Base-by-base conservation (phyloP, 2,797 vertebrate genomes). In the Petrocephalus schoutedeni region DNA sequence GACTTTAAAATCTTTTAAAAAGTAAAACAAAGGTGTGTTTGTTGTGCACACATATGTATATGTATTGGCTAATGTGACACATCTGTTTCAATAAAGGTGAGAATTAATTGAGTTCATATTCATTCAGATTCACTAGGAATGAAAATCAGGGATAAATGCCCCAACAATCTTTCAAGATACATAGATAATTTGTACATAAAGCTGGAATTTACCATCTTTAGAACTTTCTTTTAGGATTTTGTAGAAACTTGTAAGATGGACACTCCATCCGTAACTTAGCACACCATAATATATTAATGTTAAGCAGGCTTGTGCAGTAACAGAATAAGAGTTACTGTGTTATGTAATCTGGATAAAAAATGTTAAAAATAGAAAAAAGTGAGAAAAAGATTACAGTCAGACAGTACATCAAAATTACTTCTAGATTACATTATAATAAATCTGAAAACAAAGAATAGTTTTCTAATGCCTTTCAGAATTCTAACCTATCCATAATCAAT, bases 51-150 rank as follows among this genome's bases (percentile, higher is more conserved):
- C 32, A 86, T 19, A 86, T 16, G 36, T 41, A 45, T 59, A 86
- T 59, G 85, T 36, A 86, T 45, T 86, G 57, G 85, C 16, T 16
- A 28, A 84, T 84, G 77, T 53, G 77, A 82, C 84, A 56, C 51
- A 85, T 85, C 84, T 85, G 10, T n/a, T 59, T 59, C 56, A 41
- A 59, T 86, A 59, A 41, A 41, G 54, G 23, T 56, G 54, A 41
- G 32, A 45, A 86, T 59, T 86, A 59, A 53, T 16, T 56, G 84
- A 85, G 67, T 58, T 19, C 54, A 58, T 49, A 57, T 84, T 59
- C 54, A 86, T 86, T 86, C 32, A 61, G 54, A 59, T 86, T 80
- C 74, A 45, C 10, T 59, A 86, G 32, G 45, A 86, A 9, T 58
- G 32, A 32, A 49, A 45, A 86, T 86, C 1, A 10, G 12, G 84